These are phyloP conservation scores for Macrotus californicus DNA, from an alignment of 2,113 vertebrate genomes.

Conservation along the genomic window DNA sequence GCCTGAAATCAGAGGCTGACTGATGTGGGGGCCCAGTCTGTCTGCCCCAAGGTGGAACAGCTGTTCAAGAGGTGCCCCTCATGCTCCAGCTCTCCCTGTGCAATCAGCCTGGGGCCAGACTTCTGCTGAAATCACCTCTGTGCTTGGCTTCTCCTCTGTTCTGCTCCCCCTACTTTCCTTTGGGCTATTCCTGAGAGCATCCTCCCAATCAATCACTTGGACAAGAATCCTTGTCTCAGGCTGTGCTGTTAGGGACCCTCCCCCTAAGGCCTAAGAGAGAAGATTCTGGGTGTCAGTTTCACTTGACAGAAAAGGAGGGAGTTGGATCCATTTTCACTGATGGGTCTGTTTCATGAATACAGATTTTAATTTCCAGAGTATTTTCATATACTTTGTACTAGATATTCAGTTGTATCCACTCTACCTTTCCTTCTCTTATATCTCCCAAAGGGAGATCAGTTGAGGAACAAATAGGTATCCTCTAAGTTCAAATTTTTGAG, in stretches of 20 bases:
- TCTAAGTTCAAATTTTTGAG: not conserved
- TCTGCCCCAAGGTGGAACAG: not conserved
- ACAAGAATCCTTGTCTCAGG: not conserved
- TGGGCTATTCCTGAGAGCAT: not conserved
- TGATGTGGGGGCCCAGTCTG: not conserved
- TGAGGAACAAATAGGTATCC: not conserved
- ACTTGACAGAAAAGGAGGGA: not conserved
- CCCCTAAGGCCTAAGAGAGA: not conserved
- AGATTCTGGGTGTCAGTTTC: not conserved
- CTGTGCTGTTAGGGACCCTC: not conserved
- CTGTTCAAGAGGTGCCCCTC: not conserved
- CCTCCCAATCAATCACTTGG: not conserved
- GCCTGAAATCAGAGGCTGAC: not conserved
- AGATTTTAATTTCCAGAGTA: not conserved
- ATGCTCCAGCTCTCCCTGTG: not conserved
- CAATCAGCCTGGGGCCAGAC: accelerated
- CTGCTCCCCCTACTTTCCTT: not conserved
- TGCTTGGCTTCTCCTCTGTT: not conserved
- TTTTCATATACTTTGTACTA: not conserved
- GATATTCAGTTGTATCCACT: not conserved
- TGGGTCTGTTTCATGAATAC: not conserved
- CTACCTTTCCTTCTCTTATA: not conserved
- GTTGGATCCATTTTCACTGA: not conserved
- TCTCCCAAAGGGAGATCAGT: not conserved
- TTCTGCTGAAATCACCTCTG: not conserved